Evolutionary conservation across 2,888 invertebrate species (phyloP).

Genomic region (Isoperla grammatica): DNA sequence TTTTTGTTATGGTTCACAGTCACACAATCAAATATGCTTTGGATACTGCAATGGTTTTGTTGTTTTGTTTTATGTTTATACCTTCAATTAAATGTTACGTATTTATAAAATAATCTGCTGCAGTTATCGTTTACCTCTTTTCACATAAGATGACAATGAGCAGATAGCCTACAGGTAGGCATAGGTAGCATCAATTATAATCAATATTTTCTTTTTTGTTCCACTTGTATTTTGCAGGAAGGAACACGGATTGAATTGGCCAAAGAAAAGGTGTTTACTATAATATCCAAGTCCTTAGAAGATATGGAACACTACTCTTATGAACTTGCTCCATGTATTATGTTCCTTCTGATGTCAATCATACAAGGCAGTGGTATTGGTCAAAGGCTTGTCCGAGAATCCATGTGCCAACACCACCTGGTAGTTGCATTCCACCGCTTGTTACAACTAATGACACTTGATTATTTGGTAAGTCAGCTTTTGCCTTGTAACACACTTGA

Average conservation of each 20-base stretch:
- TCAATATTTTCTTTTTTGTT: too few species aligned
- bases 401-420: constrained; percentile 15
- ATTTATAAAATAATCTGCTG: too few species aligned
- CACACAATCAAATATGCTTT: too few species aligned
- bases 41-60: too few species aligned
- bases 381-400: constrained; percentile 17
- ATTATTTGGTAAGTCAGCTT: constrained; percentile 2
- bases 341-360: constrained; percentile 13
- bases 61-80: too few species aligned
- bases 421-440: constrained; percentile 2
- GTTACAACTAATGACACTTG: background rate
- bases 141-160: too few species aligned
- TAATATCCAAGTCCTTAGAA: background rate
- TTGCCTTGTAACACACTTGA: background rate
- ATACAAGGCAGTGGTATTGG: constrained; percentile 12
- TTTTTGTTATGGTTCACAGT: too few species aligned
- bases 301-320: background rate
- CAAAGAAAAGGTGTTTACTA: background rate
- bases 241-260: background rate
- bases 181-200: too few species aligned
- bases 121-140: too few species aligned
- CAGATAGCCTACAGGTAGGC: too few species aligned
- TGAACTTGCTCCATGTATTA: background rate
- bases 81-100: too few species aligned
- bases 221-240: background rate